Evolutionary conservation across 1,140 invertebrate species (phyloP).

Genomic region (Drosophila rhopaloa): DNA sequence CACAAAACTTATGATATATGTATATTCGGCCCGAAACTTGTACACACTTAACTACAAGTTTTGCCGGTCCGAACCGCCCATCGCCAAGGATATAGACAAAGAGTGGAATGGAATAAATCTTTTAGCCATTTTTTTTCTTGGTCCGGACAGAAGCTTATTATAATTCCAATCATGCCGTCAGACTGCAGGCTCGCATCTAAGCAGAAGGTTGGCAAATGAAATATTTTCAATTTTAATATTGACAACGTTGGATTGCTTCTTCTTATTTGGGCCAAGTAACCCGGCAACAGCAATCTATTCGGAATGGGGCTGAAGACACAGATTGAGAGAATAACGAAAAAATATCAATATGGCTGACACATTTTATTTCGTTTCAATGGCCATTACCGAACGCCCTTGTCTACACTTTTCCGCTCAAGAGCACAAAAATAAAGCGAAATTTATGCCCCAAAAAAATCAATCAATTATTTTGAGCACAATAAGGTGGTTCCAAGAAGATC

Average conservation of each 20-base stretch:
- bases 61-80: conserved; percentile 27
- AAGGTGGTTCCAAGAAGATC: conserved; percentile 32
- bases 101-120: conserved; percentile 51
- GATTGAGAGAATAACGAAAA: conserved; percentile 15
- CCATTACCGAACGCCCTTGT: conserved; percentile 57
- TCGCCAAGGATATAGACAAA: conserved; percentile 31
- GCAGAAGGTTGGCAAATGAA: conserved; percentile 40
- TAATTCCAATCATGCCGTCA: conserved; percentile 70
- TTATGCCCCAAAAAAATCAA: conserved; percentile 49
- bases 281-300: conserved; percentile 30
- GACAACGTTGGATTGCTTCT: conserved; percentile 28
- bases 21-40: conserved; percentile 33
- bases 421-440: conserved; percentile 27
- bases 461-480: conserved; percentile 52
- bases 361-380: conserved; percentile 55
- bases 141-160: conserved; percentile 58
- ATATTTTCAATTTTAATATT: conserved; percentile 77
- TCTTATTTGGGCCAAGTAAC: conserved; percentile 8
- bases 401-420: conserved; percentile 52
- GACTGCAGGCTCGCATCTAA: conserved; percentile 39
- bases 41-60: conserved; percentile 46
- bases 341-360: conserved; percentile 49
- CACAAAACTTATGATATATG: conserved; percentile 59
- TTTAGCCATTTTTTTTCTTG: conserved; percentile 10
- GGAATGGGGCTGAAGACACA: not conserved